Conservation (phyloP, 2,888 invertebrate genomes). For the Drosophila tanythrix region DNA sequence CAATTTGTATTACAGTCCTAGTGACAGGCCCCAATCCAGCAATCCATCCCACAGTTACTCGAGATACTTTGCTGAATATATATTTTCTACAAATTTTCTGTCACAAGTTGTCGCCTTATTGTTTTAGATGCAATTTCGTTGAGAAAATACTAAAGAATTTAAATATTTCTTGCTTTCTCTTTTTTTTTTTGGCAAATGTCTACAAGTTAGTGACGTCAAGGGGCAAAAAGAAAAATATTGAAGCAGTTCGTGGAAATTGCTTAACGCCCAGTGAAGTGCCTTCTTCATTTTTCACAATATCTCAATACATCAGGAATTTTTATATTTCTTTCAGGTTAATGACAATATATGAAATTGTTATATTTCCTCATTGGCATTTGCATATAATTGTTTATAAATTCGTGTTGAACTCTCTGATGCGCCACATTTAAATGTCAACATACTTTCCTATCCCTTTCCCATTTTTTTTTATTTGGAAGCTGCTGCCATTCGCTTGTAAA, state of each 20-base stretch:
- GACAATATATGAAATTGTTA: slow-evolving; percentile 29
- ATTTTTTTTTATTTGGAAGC: neutral
- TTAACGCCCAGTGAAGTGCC: slow-evolving; percentile 47
- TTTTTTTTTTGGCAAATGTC: slow-evolving; percentile 23
- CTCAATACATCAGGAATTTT: slow-evolving; percentile 15
- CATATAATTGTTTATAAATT: slow-evolving; percentile 40
- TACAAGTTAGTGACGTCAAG: slow-evolving; percentile 79
- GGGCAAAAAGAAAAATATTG: slow-evolving; percentile 49
- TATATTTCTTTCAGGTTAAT: slow-evolving; percentile 20
- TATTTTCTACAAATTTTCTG: slow-evolving; percentile 56
- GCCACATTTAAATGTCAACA: slow-evolving; percentile 27
- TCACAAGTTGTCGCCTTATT: slow-evolving; percentile 58
- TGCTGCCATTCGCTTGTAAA: slow-evolving; percentile 28
- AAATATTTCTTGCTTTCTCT: slow-evolving; percentile 28
- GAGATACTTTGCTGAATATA: slow-evolving; percentile 22
- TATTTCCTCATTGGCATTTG: slow-evolving; percentile 18
- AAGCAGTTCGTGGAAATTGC: slow-evolving; percentile 67
- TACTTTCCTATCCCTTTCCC: neutral
- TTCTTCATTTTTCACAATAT: slow-evolving; percentile 13
- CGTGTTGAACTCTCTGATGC: slow-evolving; percentile 28
- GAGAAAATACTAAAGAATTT: slow-evolving; percentile 13
- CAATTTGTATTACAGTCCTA: slow-evolving; percentile 35
- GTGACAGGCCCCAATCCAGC: slow-evolving; percentile 4
- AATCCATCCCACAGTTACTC: slow-evolving; percentile 8
- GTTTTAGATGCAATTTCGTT: slow-evolving; percentile 51